A percentile compares a stretch with the other conserved stretches of the same genome.
These are phyloP conservation scores for Mechanitis messenoides DNA, from an alignment of 2,888 invertebrate species.

Conservation along the genomic window DNA sequence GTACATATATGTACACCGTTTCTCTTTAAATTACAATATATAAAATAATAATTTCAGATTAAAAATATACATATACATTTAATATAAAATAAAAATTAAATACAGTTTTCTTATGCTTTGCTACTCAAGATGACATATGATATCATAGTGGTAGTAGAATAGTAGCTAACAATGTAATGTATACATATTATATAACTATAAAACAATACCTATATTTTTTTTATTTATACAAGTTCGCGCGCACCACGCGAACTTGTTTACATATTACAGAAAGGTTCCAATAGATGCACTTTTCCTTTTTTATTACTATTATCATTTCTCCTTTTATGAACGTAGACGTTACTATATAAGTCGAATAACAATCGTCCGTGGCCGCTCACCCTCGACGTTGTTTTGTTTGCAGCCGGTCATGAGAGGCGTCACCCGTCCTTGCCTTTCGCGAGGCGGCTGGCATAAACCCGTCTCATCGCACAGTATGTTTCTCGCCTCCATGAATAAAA, in stretches of 20 bases:
- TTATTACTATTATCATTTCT: slow-evolving; percentile 53
- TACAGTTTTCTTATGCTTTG: no score
- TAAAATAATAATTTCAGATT: no score
- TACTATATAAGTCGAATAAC: slow-evolving; percentile 59
- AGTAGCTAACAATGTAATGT: no score
- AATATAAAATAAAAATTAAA: no score
- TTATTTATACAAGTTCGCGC: no score
- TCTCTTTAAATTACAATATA: no score
- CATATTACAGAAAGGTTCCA: slow-evolving; percentile 46
- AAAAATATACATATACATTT: no score
- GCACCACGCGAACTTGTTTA: slow-evolving; percentile 33
- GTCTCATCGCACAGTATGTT: slow-evolving; percentile 46
- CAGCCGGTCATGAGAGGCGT: slow-evolving; percentile 49
- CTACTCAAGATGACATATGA: no score
- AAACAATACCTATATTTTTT: no score
- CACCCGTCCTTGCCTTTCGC: slow-evolving; percentile 50
- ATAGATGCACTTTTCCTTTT: slow-evolving; percentile 52
- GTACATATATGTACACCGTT: neutral
- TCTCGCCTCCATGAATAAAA: slow-evolving; percentile 63
- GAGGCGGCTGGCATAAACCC: slow-evolving; percentile 43
- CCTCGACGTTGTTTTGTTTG: slow-evolving; percentile 55
- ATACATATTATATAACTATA: no score
- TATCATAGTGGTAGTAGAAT: no score
- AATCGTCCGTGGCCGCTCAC: slow-evolving; percentile 60
- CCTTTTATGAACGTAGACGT: slow-evolving; percentile 47